Conservation (phyloP, 2,113 vertebrate genomes). For the Menidia beryllina region DNA sequence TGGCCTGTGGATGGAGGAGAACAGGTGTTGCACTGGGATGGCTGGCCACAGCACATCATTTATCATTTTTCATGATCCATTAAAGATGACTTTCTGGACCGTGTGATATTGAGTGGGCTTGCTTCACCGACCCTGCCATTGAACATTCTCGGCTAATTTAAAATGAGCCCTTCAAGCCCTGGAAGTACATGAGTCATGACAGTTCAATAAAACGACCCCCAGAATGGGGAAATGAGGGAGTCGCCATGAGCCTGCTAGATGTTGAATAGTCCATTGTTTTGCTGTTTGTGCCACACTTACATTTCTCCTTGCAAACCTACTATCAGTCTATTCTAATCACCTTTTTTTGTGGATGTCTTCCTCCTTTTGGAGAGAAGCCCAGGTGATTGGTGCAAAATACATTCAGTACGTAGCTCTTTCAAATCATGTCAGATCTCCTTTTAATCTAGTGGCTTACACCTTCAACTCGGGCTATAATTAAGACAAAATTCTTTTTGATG, state of each 20-base stretch:
- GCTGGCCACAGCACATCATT: constrained; percentile 33
- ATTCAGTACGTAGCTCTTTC: not conserved
- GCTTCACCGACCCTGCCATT: constrained; percentile 67
- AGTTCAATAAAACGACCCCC: constrained; percentile 72
- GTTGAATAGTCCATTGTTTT: constrained; percentile 7
- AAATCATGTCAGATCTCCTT: not conserved
- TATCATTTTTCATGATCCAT: constrained; percentile 72
- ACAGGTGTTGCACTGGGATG: constrained; percentile 40
- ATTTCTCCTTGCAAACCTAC: constrained; percentile 23
- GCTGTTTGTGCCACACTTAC: not conserved
- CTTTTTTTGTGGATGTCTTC: constrained; percentile 12
- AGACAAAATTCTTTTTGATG: constrained; percentile 17
- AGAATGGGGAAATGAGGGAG: constrained; percentile 39
- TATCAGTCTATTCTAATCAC: constrained; percentile 26
- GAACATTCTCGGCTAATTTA: constrained; percentile 75
- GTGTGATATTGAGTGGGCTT: constrained; percentile 71
- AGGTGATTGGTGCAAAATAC: not conserved
- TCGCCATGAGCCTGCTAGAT: constrained; percentile 7
- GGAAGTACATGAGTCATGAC: constrained; percentile 73
- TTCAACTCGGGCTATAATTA: constrained; percentile 21
- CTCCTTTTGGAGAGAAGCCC: not conserved
- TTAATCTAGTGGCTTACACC: too few relatives aligned
- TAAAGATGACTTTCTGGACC: constrained; percentile 65
- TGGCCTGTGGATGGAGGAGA: constrained; percentile 28
- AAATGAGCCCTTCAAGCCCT: constrained; percentile 71